Conservation (phyloP, 2,797 vertebrate species). For the Anguilla marmorata region DNA sequence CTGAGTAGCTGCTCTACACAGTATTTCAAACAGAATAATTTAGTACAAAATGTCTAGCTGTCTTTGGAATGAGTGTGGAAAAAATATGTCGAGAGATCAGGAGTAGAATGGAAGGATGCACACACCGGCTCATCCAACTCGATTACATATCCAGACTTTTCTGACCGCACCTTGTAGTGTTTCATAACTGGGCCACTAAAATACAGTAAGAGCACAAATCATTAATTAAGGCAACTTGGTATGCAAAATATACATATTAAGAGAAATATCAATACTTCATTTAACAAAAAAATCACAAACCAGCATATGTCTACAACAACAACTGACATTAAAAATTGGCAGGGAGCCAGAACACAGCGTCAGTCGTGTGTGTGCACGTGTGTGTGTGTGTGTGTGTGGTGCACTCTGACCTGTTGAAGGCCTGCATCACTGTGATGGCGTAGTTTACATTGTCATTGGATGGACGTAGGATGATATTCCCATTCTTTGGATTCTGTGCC, state of each 20-base stretch:
- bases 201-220: slow-evolving; percentile 34
- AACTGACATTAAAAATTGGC: background rate
- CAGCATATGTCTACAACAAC: background rate
- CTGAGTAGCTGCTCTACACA: background rate
- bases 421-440: slow-evolving; percentile 69
- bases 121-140: slow-evolving; percentile 62
- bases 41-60: background rate
- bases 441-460: slow-evolving; percentile 70
- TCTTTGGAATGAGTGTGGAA: background rate
- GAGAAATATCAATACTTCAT: background rate
- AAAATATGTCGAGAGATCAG: background rate
- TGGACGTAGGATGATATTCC: slow-evolving; percentile 78
- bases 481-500: slow-evolving; percentile 64
- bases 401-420: slow-evolving; percentile 49
- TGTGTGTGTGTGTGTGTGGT: background rate
- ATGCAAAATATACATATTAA: background rate
- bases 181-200: slow-evolving; percentile 57
- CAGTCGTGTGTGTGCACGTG: background rate
- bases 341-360: background rate
- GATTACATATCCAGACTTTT: slow-evolving; percentile 55
- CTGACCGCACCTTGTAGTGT: slow-evolving; percentile 61
- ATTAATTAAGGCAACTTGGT: background rate
- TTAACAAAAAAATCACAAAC: background rate
- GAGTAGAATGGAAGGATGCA: background rate
- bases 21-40: background rate